Base-by-base conservation (phyloP, 2,797 vertebrate genomes). In the Alectoris magna region DNA sequence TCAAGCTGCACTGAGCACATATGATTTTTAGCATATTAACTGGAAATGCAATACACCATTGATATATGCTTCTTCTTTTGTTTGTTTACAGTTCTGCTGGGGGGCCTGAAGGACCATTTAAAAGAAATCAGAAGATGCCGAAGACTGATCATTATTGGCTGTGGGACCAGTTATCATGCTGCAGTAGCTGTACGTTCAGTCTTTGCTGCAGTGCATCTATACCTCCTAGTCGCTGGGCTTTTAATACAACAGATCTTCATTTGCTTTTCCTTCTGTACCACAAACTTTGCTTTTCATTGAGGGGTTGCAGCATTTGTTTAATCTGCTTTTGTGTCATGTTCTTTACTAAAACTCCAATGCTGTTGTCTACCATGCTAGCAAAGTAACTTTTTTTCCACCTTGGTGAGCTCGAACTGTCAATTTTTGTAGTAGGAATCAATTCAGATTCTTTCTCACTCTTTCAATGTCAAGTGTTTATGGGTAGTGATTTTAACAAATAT, bases 41-140 rank as follows among this genome's bases (percentile, higher is more conserved):
- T 82, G 22, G 48, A 51, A 67, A 48, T 38, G 8, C 43, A 68
- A 38, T 22, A 4, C 9, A 23, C 9, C 7, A 6, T 0, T 81
- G 43, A 77, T 67, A 7, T 0, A 12, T 58, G 19, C 26, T 15
- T 36, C 14, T 63, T 86, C 41, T 11, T n/a, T 92, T n/a, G 56
- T 34, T 67, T 92, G 60, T 78, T 84, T 74, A 23, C 93, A 99
- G 99, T 99, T 96, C 74, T 98, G 62, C 98, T 99, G 22, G 99
- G 99, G 0, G 99, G 99, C n/a, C 96, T 99, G 88, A 99, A 99
- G 93, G 99, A 99, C 93, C 99, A 99, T 86, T 84, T 99, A 95
- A 99, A 99, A 95, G 99, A 99, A 97, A 99, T 99, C 90, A 98
- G 98, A 94, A 98, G 99, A 17, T 99, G 99, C 97, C 97, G 99